Conservation (phyloP, 2,113 vertebrate species). For the Eudyptes chrysolophus region DNA sequence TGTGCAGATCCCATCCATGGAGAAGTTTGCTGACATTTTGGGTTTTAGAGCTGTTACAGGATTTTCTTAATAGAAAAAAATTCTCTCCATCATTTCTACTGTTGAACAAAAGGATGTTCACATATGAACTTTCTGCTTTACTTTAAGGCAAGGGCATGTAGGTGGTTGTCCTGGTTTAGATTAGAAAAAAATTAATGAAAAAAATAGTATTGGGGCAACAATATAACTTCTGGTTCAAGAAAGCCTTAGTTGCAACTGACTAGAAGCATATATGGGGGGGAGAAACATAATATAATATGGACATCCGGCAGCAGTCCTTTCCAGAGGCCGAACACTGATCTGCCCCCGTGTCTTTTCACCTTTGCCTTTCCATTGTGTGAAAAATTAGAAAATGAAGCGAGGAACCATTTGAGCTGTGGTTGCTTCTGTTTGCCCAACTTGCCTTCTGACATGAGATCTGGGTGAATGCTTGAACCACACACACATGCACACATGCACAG, state of each 20-base stretch:
- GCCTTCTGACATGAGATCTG: background rate
- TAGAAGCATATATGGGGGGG: background rate
- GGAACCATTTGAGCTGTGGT: rapidly evolving
- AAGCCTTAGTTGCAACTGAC: background rate
- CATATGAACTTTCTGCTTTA: background rate
- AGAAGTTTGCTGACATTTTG: background rate
- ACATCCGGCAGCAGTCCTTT: rapidly evolving
- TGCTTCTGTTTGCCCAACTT: background rate
- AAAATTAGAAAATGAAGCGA: background rate
- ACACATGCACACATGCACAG: background rate
- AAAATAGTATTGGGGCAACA: background rate
- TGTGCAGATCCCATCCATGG: background rate
- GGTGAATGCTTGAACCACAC: background rate
- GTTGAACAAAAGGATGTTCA: background rate
- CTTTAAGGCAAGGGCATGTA: background rate
- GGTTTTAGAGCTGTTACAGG: background rate
- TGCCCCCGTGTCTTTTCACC: rapidly evolving
- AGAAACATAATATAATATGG: background rate
- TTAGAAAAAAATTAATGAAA: background rate
- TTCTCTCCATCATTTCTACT: background rate
- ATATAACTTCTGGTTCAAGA: background rate
- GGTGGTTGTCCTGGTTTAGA: rapidly evolving
- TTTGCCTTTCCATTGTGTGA: background rate
- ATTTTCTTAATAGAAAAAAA: background rate
- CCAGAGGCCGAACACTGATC: background rate